These are phyloP conservation scores for Aphelenchoides besseyi DNA, from an alignment of 1,140 invertebrate genomes.

Conservation along the genomic window DNA sequence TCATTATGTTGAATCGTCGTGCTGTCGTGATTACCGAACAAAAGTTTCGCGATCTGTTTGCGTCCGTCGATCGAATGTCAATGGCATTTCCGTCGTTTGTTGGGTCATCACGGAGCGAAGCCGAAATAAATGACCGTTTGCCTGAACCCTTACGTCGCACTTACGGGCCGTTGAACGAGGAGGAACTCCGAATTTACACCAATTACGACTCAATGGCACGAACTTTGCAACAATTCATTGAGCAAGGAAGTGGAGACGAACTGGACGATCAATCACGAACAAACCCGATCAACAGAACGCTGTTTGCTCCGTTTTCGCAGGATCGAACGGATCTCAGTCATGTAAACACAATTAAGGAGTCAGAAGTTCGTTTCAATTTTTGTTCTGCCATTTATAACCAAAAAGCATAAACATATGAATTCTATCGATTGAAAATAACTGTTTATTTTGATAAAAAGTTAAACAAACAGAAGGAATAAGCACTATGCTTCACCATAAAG, in stretches of 20 bases:
- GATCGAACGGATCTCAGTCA: no score
- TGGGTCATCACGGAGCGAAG: background rate
- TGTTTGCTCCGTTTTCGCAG: no score
- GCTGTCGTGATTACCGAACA: background rate
- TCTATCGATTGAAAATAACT: no score
- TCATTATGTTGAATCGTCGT: background rate
- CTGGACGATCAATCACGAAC: background rate
- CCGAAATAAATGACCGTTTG: background rate
- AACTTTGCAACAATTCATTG: background rate
- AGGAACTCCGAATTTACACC: background rate
- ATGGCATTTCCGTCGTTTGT: background rate
- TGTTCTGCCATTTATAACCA: no score
- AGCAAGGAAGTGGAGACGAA: no score
- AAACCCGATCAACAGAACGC: background rate
- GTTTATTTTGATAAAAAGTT: no score
- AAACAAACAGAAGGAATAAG: no score
- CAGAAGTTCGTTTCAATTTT: no score
- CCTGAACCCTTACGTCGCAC: background rate
- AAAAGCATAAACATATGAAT: no score
- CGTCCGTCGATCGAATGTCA: background rate
- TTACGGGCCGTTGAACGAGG: background rate
- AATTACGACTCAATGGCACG: background rate
- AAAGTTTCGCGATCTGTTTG: background rate
- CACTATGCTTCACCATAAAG: no score
- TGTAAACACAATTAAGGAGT: no score